Conservation (phyloP, 1,140 invertebrate genomes). For the Plutomurus gul region DNA sequence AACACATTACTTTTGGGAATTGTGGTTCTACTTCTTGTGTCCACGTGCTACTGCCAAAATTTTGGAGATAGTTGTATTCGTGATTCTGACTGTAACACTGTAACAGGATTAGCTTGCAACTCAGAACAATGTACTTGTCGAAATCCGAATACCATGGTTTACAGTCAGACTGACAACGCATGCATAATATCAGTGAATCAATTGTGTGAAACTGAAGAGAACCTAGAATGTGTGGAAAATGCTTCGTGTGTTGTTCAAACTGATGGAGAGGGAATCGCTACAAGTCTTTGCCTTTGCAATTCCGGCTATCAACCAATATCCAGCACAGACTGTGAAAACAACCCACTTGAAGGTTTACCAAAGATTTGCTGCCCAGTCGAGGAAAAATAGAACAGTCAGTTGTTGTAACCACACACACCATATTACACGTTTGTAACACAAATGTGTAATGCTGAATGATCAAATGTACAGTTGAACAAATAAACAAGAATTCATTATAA, state of each 20-base stretch:
- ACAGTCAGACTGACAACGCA: neutral
- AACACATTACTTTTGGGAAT: neutral
- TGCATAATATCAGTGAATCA: neutral
- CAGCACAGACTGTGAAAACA: neutral
- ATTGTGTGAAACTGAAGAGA: neutral
- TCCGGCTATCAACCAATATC: neutral
- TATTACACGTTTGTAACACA: too few species aligned
- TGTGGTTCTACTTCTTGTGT: neutral
- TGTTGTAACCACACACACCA: too few species aligned
- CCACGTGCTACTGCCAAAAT: neutral
- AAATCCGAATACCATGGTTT: neutral
- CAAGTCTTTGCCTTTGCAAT: slow-evolving; percentile 3
- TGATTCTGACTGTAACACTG: neutral
- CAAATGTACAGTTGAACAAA: too few species aligned
- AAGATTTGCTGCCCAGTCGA: slow-evolving; percentile 9
- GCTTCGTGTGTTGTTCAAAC: slow-evolving; percentile 16
- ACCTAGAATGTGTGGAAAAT: neutral
- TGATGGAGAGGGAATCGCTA: neutral
- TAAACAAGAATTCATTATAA: too few species aligned
- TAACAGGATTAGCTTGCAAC: neutral
- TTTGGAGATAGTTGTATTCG: neutral
- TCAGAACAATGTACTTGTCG: neutral
- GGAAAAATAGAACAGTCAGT: too few species aligned
- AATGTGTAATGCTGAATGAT: too few species aligned
- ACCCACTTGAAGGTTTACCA: neutral